Evolutionary conservation across 2,797 vertebrate species (phyloP).

Genomic region (Pseudomugil gertrudae): DNA sequence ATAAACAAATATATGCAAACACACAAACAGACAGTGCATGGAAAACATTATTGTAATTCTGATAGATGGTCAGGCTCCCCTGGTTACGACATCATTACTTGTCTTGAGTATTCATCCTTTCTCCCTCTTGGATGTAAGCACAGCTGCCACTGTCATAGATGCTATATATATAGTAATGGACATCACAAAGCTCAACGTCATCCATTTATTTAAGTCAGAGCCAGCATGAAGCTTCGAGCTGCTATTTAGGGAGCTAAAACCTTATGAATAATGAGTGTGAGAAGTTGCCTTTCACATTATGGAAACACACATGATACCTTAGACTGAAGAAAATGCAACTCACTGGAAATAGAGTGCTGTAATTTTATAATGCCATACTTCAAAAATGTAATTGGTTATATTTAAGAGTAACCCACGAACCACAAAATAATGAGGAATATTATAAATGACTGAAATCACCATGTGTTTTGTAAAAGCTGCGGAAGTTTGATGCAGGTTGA

Average conservation of each 20-base stretch:
- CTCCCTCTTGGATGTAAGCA: conserved; percentile 23
- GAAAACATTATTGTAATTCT: conserved; percentile 66
- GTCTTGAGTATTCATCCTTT: conserved; percentile 46
- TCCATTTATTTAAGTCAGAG: not conserved
- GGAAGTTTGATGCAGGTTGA: not conserved
- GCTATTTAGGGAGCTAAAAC: not conserved
- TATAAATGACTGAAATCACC: not conserved
- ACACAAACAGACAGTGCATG: conserved; percentile 43
- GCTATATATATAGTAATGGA: not conserved
- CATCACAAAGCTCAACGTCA: not conserved
- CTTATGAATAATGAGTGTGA: not conserved
- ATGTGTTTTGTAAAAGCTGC: not conserved
- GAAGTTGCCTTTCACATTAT: not conserved
- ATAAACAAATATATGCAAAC: conserved; percentile 30
- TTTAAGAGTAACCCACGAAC: not conserved
- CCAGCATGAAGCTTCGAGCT: not conserved
- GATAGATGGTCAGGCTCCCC: conserved; percentile 63
- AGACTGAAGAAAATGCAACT: not conserved
- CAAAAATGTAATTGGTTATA: not conserved
- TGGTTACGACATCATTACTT: conserved; percentile 47
- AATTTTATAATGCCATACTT: too few relatives aligned
- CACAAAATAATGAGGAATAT: not conserved
- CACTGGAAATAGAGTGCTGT: not conserved
- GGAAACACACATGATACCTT: not conserved
- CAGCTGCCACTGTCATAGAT: conserved; percentile 15